phyloP scores from a whole-genome alignment of 2,113 vertebrate species.

The Crocuta crocuta region DNA sequence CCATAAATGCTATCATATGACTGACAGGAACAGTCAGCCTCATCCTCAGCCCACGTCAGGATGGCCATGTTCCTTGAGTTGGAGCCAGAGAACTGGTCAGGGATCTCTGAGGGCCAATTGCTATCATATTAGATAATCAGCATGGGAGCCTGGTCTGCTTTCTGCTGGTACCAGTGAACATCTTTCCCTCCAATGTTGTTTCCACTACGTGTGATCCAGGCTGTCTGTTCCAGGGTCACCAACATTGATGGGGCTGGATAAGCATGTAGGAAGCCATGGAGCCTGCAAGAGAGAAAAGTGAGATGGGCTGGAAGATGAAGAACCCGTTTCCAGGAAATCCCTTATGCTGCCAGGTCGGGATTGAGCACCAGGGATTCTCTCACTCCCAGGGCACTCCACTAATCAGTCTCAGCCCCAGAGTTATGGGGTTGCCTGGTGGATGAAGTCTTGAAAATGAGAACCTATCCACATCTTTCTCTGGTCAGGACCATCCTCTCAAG shows the following conservation, averaged over 20 bases:
- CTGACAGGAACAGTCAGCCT: neutral
- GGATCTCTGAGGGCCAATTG: fast-evolving
- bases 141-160: neutral
- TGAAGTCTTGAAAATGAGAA: no score
- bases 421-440: neutral
- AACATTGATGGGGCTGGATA: neutral
- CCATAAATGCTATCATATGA: fast-evolving
- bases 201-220: fast-evolving
- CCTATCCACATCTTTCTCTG: no score
- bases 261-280: neutral
- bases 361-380: neutral
- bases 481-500: no score
- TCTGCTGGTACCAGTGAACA: neutral
- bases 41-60: fast-evolving
- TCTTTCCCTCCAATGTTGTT: fast-evolving
- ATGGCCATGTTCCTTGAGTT: fast-evolving
- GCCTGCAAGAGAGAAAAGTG: neutral
- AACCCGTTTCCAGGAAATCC: neutral
- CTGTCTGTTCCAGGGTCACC: fast-evolving
- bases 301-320: neutral
- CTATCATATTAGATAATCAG: fast-evolving
- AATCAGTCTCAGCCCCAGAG: neutral
- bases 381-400: neutral
- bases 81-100: neutral
- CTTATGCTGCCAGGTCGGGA: neutral